Conservation (phyloP, 1,140 invertebrate genomes). For the Lepidurus packardi region DNA sequence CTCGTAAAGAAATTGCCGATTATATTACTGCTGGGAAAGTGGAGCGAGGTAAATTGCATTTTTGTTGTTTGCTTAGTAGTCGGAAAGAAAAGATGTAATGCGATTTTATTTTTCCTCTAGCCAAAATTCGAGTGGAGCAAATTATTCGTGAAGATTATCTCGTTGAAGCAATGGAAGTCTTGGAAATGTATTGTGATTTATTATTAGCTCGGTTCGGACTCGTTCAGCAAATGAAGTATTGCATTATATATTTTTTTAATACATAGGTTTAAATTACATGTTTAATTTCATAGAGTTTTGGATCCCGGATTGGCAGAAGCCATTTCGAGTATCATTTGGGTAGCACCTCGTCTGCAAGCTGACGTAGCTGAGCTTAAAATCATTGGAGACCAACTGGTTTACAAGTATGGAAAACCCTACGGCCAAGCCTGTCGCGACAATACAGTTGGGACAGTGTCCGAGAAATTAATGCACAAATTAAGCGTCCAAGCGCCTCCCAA, state of each 20-base stretch:
- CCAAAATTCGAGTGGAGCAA: constrained; percentile 94
- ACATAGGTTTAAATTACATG: neutral
- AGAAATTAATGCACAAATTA: constrained; percentile 93
- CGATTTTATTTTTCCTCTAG: constrained; percentile 47
- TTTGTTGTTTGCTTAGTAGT: neutral
- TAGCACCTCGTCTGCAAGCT: constrained; percentile 74
- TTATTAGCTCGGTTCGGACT: constrained; percentile 94
- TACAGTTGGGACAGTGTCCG: constrained; percentile 73
- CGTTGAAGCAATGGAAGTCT: constrained; percentile 97
- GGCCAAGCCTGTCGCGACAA: constrained; percentile 75
- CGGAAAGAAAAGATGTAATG: constrained; percentile 19
- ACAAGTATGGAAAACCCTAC: constrained; percentile 94
- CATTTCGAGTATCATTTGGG: constrained; percentile 94
- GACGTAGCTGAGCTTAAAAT: constrained; percentile 85
- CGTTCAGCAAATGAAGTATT: constrained; percentile 92
- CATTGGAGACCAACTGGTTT: constrained; percentile 79
- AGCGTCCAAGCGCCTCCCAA: constrained; percentile 93
- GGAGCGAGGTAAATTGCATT: constrained; percentile 55
- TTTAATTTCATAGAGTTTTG: constrained; percentile 58
- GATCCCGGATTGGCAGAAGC: constrained; percentile 94
- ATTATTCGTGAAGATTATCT: constrained; percentile 98
- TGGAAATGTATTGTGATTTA: constrained; percentile 99
- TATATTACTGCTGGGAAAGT: constrained; percentile 84
- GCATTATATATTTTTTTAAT: constrained; percentile 31
- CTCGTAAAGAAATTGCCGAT: constrained; percentile 95